phyloP scores from a whole-genome alignment of 1,140 invertebrate species.

The Batillaria attramentaria region DNA sequence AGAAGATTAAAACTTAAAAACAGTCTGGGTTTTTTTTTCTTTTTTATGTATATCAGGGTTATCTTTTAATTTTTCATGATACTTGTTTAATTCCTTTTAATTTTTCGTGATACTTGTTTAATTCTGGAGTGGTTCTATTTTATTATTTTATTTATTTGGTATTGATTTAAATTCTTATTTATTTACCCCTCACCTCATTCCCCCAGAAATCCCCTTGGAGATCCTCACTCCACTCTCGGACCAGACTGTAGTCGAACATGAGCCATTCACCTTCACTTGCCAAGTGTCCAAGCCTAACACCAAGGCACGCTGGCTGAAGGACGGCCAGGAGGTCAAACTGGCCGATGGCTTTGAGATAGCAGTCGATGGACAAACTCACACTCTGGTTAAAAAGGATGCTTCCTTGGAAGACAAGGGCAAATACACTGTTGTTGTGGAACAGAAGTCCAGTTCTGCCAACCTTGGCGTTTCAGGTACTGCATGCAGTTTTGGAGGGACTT shows the following conservation, averaged over 20 bases:
- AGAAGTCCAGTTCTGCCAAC: constrained; percentile 53
- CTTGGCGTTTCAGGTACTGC: constrained; percentile 64
- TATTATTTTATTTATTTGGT: background rate
- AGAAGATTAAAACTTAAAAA: no score
- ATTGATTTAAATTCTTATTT: background rate
- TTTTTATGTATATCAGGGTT: no score
- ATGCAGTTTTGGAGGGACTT: no score
- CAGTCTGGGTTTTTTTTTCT: no score
- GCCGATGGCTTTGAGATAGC: constrained; percentile 49
- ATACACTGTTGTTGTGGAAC: constrained; percentile 58
- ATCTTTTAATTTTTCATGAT: no score
- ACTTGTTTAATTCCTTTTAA: no score
- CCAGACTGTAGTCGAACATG: constrained; percentile 56
- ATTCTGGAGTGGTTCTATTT: no score
- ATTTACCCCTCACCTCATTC: background rate
- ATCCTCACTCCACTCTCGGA: constrained; percentile 62
- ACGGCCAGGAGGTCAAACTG: constrained; percentile 73
- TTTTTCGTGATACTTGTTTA: no score
- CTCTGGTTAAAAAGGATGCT: constrained; percentile 62
- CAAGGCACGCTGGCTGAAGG: constrained; percentile 95
- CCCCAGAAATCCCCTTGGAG: constrained; percentile 59
- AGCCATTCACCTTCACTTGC: constrained; percentile 61
- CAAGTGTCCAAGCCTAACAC: constrained; percentile 95
- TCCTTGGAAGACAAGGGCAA: constrained; percentile 64
- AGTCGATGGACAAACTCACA: constrained; percentile 60